A percentile compares a stretch with the other conserved stretches of the same genome.
Conservation (phyloP, 1,140 invertebrate genomes). For the Apis florea region DNA sequence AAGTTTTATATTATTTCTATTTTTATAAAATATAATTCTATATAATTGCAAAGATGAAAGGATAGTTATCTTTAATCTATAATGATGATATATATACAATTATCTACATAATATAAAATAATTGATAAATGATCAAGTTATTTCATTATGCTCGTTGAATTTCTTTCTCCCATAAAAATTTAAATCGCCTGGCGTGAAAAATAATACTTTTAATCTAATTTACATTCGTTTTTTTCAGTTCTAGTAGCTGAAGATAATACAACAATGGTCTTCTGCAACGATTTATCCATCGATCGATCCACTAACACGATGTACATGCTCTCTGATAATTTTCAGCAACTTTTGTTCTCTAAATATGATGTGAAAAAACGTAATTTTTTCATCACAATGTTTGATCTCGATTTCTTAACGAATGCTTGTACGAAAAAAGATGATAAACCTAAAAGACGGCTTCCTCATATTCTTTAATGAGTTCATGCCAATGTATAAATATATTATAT, state of each 20-base stretch:
- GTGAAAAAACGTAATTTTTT: constrained; percentile 82
- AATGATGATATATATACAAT: too few relatives aligned
- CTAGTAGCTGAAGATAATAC: constrained; percentile 70
- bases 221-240: constrained; percentile 62
- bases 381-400: constrained; percentile 50
- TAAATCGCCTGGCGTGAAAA: too few relatives aligned
- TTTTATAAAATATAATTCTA: too few relatives aligned
- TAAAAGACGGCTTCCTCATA: neutral
- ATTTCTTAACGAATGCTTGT: constrained; percentile 52
- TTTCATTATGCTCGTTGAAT: too few relatives aligned
- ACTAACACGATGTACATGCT: constrained; percentile 83
- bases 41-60: too few relatives aligned
- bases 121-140: too few relatives aligned
- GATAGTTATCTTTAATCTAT: too few relatives aligned
- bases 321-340: constrained; percentile 84
- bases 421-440: neutral
- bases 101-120: too few relatives aligned
- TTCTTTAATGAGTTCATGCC: neutral
- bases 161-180: too few relatives aligned
- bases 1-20: too few relatives aligned
- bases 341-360: constrained; percentile 82
- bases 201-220: neutral
- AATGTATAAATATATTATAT: neutral
- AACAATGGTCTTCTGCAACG: constrained; percentile 78
- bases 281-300: constrained; percentile 69